A percentile compares a stretch with the other conserved stretches of the same genome.
These are phyloP conservation scores for Saccostrea echinata DNA, from an alignment of 1,140 invertebrate species.

Conservation along the genomic window DNA sequence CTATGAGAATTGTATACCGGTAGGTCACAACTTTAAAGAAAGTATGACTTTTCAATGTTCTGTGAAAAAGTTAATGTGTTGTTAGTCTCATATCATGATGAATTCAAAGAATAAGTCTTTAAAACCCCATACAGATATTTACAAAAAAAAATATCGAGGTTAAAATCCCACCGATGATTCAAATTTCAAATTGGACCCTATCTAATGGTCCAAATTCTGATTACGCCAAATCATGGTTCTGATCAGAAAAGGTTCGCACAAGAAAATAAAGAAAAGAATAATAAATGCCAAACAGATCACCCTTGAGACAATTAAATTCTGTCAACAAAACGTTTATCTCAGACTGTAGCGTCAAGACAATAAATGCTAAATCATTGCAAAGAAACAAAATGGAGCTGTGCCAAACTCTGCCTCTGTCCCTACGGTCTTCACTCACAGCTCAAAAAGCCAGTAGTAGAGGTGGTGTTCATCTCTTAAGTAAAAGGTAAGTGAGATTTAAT, in stretches of 20 bases:
- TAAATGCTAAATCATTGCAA: slow-evolving; percentile 18
- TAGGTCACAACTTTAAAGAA: too few species aligned
- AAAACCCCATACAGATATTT: background rate
- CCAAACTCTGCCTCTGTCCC: background rate
- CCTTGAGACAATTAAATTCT: background rate
- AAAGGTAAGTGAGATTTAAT: background rate
- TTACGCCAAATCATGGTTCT: slow-evolving; percentile 14
- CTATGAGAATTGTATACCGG: too few species aligned
- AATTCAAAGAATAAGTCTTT: too few species aligned
- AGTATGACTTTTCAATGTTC: too few species aligned
- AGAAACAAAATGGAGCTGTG: background rate
- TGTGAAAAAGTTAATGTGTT: too few species aligned
- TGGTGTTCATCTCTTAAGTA: background rate
- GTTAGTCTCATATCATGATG: too few species aligned
- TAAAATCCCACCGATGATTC: background rate
- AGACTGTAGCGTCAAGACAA: slow-evolving; percentile 6
- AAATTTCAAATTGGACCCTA: background rate
- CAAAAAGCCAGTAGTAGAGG: background rate
- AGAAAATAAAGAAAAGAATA: background rate
- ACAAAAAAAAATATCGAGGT: background rate
- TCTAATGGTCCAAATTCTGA: background rate
- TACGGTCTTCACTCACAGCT: background rate
- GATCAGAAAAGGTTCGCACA: background rate
- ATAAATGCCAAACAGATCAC: slow-evolving; percentile 11
- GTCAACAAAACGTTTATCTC: slow-evolving; percentile 10